phyloP scores from a whole-genome alignment of 2,113 vertebrate genomes.

The Petaurus breviceps region DNA sequence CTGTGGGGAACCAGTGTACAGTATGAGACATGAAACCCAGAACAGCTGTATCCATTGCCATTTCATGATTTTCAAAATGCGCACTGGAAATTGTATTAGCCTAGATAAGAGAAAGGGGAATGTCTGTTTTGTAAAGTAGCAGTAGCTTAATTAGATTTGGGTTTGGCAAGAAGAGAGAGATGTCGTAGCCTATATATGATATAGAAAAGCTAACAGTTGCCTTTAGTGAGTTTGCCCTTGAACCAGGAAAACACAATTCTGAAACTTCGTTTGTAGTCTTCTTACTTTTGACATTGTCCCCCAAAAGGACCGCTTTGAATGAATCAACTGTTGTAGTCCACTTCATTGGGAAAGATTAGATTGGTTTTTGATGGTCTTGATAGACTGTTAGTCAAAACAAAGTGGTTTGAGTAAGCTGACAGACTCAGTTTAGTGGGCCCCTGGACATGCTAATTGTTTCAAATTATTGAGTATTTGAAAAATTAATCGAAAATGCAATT shows the following conservation, averaged over 20 bases:
- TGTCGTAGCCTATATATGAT: conserved; percentile 38
- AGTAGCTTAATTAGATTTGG: conserved; percentile 71
- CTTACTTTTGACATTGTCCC: not conserved
- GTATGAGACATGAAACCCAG: conserved; percentile 65
- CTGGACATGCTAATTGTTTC: conserved; percentile 9
- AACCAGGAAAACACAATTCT: not conserved
- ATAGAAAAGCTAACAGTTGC: conserved; percentile 28
- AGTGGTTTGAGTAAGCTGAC: not conserved
- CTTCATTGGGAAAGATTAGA: not conserved
- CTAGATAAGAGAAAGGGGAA: conserved; percentile 76
- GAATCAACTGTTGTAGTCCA: not conserved
- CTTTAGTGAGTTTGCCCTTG: not conserved
- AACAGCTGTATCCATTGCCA: conserved; percentile 71
- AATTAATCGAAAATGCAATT: not conserved
- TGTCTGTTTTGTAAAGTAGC: conserved; percentile 75
- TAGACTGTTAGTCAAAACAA: not conserved
- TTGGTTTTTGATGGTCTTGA: not conserved
- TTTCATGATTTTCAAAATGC: conserved; percentile 73
- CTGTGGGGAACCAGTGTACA: conserved; percentile 57
- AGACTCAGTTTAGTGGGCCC: not conserved
- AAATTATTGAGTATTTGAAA: not conserved
- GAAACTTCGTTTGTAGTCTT: not conserved
- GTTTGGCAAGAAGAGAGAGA: conserved; percentile 56
- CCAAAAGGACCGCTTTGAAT: conserved; percentile 6
- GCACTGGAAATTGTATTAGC: conserved; percentile 74